Percentiles rank a stretch among this genome's conserved stretches.
Conservation (phyloP, 2,797 vertebrate species). For the Austrolebias charrua region DNA sequence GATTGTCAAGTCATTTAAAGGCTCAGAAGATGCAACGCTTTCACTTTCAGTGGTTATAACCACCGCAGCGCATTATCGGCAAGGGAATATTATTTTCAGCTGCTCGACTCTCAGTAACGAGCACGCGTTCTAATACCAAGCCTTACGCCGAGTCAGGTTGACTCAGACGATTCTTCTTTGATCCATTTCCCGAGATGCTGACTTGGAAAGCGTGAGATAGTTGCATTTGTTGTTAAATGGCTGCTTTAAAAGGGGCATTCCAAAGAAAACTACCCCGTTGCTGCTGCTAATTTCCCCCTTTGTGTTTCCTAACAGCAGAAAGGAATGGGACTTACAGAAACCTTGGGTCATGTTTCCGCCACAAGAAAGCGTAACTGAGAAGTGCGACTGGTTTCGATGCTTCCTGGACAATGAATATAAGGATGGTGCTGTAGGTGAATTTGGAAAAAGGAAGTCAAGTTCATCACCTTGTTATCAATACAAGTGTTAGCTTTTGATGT, state of each 20-base stretch:
- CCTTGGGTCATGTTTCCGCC: conserved; percentile 19
- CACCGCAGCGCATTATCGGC: conserved; percentile 49
- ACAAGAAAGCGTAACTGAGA: too few species aligned
- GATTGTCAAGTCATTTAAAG: conserved; percentile 65
- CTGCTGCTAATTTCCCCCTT: conserved; percentile 48
- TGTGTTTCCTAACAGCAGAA: conserved; percentile 59
- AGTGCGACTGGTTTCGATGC: conserved; percentile 23
- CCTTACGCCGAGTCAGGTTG: conserved; percentile 42
- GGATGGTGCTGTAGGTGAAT: too few species aligned
- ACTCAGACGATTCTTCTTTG: conserved; percentile 54
- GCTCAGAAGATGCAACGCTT: conserved; percentile 55
- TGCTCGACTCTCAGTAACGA: conserved; percentile 34
- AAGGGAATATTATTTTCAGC: conserved; percentile 61
- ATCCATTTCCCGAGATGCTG: too few species aligned
- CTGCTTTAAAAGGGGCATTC: conserved; percentile 64
- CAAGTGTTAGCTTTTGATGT: too few species aligned
- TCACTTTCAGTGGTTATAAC: conserved; percentile 71
- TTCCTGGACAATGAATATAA: conserved; percentile 18
- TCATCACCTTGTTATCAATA: too few species aligned
- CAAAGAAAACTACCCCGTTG: conserved; percentile 66
- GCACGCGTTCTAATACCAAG: conserved; percentile 40
- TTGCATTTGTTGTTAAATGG: conserved; percentile 48
- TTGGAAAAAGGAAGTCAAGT: too few species aligned
- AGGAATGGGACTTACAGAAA: conserved; percentile 52
- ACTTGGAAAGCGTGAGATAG: conserved; percentile 58